Percentiles rank a stretch among this genome's conserved stretches.
Conservation (phyloP, 2,113 vertebrate genomes). For the Hassar affinis region DNA sequence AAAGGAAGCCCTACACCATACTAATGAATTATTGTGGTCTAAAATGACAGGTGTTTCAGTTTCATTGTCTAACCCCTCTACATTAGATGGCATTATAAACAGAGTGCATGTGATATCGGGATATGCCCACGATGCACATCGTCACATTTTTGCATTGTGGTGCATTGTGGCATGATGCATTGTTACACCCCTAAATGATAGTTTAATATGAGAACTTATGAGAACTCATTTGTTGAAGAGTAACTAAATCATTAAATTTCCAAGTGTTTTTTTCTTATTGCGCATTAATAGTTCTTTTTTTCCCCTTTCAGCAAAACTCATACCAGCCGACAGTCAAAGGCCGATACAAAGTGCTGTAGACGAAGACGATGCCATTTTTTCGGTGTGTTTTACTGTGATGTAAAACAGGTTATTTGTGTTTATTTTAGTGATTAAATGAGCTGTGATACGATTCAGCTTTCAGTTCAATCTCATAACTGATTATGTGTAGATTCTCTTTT, state of each 20-base stretch:
- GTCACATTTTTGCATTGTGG: too few species aligned
- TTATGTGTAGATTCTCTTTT: constrained; percentile 17
- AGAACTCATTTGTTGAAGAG: not conserved
- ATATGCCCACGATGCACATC: too few species aligned
- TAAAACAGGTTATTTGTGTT: not conserved
- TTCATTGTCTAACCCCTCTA: too few species aligned
- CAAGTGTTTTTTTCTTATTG: not conserved
- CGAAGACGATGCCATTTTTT: not conserved
- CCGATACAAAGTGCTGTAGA: constrained; percentile 96
- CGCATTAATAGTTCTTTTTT: constrained; percentile 43
- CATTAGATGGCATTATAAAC: too few species aligned
- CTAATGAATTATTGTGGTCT: too few species aligned
- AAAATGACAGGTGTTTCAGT: too few species aligned
- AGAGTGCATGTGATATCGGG: too few species aligned
- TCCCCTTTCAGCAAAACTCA: constrained; percentile 91
- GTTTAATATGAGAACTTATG: not conserved
- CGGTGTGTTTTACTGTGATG: not conserved
- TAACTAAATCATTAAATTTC: not conserved
- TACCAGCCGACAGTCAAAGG: constrained; percentile 99
- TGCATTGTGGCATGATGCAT: too few species aligned
- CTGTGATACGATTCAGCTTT: not conserved
- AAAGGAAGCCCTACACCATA: too few species aligned
- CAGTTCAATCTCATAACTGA: not conserved
- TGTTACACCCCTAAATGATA: too few species aligned
- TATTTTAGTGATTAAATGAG: not conserved